A percentile compares a stretch with the other conserved stretches of the same genome.
Evolutionary conservation across 2,888 invertebrate genomes (phyloP).

Genomic region (Monoplex corrugatus): DNA sequence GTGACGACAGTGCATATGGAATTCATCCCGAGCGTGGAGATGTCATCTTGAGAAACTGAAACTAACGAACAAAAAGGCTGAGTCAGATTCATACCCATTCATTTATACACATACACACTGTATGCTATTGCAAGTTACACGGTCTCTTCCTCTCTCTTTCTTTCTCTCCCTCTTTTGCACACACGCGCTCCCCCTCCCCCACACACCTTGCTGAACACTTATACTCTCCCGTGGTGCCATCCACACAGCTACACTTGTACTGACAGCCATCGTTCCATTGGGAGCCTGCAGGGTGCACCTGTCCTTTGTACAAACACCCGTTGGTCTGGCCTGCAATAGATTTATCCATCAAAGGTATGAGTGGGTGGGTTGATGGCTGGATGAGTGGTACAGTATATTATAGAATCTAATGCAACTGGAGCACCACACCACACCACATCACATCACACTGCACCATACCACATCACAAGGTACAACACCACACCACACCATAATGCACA

Average conservation of each 20-base stretch:
- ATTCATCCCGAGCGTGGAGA: too few relatives aligned
- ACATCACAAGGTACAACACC: too few relatives aligned
- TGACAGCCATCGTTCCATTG: conserved; percentile 56
- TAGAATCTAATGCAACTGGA: too few relatives aligned
- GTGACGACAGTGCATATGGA: too few relatives aligned
- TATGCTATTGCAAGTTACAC: background rate
- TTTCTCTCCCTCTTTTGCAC: too few relatives aligned
- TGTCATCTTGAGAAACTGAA: background rate
- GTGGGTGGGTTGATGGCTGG: too few relatives aligned
- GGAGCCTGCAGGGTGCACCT: conserved; percentile 39
- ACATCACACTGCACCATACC: too few relatives aligned
- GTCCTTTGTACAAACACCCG: conserved; percentile 52
- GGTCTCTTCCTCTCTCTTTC: background rate
- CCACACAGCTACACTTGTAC: conserved; percentile 53
- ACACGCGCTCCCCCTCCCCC: too few relatives aligned
- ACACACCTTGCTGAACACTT: conserved; percentile 54
- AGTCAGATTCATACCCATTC: background rate
- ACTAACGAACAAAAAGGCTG: background rate
- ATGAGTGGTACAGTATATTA: too few relatives aligned
- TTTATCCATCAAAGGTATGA: background rate
- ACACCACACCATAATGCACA: too few relatives aligned
- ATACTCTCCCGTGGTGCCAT: conserved; percentile 47
- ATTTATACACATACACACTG: background rate
- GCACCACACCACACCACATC: too few relatives aligned
- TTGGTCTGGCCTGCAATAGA: conserved; percentile 35